These are phyloP conservation scores for Epizoanthus stellaris DNA, from an alignment of 92 coral and sea anemone species.

Conservation along the genomic window DNA sequence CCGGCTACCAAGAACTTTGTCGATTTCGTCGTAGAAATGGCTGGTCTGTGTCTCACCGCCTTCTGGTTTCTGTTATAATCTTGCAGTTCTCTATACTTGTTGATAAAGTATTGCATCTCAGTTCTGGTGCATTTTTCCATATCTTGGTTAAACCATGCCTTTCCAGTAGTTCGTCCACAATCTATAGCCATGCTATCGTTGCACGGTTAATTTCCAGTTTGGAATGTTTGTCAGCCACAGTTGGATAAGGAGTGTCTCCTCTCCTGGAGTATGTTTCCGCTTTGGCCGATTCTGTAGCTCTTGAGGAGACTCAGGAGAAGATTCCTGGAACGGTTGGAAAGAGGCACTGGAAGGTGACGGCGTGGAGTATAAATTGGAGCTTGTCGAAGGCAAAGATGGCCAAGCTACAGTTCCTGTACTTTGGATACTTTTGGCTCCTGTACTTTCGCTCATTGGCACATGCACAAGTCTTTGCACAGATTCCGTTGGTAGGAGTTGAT, in stretches of 20 bases:
- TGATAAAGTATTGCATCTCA: too few relatives aligned
- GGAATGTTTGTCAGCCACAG: constrained; percentile 25
- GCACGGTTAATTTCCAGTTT: constrained; percentile 37
- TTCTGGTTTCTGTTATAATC: constrained; percentile 50
- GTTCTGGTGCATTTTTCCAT: neutral
- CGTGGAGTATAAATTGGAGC: too few relatives aligned
- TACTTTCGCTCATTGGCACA: too few relatives aligned
- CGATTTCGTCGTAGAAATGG: constrained; percentile 44
- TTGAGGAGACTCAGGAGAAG: neutral
- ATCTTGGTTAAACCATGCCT: constrained; percentile 20
- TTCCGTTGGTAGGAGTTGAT: too few relatives aligned
- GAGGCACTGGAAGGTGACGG: neutral
- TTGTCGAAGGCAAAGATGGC: too few relatives aligned
- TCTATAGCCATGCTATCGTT: constrained; percentile 41
- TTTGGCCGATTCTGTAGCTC: neutral
- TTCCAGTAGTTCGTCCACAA: constrained; percentile 19
- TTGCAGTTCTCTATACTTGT: constrained; percentile 11
- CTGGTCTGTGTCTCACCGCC: constrained; percentile 32
- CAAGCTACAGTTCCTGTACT: too few relatives aligned
- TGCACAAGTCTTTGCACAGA: too few relatives aligned
- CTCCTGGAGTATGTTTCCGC: constrained; percentile 6
- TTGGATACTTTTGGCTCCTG: too few relatives aligned
- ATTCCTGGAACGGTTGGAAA: neutral
- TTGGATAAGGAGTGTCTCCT: constrained; percentile 40
- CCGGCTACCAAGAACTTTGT: constrained; percentile 51